Evolutionary conservation across 1,140 invertebrate species (phyloP), one percentile per base, ranked within the genome.

Genomic region (Drosophila kikkawai): DNA sequence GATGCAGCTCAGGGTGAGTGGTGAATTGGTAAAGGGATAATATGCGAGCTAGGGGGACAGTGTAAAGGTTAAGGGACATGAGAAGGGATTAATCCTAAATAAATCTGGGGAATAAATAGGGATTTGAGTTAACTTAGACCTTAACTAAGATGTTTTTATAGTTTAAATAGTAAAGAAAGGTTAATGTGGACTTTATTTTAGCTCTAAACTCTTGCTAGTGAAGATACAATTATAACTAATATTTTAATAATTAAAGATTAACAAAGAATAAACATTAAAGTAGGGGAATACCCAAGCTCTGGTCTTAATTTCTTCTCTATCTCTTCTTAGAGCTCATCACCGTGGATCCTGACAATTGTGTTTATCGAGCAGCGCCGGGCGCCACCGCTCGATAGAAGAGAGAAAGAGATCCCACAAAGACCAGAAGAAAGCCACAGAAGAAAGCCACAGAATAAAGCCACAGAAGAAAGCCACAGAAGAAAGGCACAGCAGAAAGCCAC

Each of bases 291-390:
- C 3, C 12, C 7, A 8, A 26, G 19, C 13, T 48, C 45, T 11
- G 2, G 1, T 48, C 3, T 48, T 7, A 47, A 15, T 6, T 26
- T 7, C 1, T 15, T 13, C 1, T 11, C 8, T 29, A 7, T 29
- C 29, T 53, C 3, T 37, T 19, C 15, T 1, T 44, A 91, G 88
- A 82, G 26, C 63, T 91, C 32, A 84, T 91, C 58, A 74, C 67
- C n/a, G 79, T 91, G 39, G 88, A 91, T 85, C 73, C 88, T 26
- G 81, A 76, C 39, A 91, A 88, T 50, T 81, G 81, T 48, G 80
- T 91, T 9, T 76, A 81, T 73, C 75, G 79, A 60, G 69, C 78
- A 57, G 60, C 65, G 69, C 65, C 68, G 53, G 74, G 74, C 58
- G 80, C 81, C 17, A 88, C 85, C 13, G 81, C 67, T 45, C 67